Conservation (phyloP, 2,888 invertebrate species). For the Protonemura montana region DNA sequence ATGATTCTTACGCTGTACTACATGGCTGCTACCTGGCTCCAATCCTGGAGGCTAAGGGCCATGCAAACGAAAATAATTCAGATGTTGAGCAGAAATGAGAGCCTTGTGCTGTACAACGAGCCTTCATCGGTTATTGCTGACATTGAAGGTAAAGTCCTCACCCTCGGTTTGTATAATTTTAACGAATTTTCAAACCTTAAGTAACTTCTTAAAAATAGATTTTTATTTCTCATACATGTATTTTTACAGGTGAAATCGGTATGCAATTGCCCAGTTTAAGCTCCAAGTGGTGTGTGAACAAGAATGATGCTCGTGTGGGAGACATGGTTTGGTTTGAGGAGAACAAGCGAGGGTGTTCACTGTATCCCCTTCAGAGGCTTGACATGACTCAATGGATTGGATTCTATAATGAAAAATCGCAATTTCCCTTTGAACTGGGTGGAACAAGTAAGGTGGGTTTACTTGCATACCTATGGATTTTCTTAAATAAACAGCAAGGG, state of each 20-base stretch:
- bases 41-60: conserved; percentile 78
- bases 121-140: conserved; percentile 51
- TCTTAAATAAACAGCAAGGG: too few relatives aligned
- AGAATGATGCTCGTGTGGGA: conserved; percentile 61
- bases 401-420: conserved; percentile 57
- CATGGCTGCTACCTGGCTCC: conserved; percentile 82
- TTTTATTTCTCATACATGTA: background rate
- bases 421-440: conserved; percentile 58
- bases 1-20: conserved; percentile 85
- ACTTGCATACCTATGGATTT: too few relatives aligned
- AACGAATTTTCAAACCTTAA: too few relatives aligned
- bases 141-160: conserved; percentile 54
- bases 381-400: conserved; percentile 60
- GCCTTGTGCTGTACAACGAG: conserved; percentile 55
- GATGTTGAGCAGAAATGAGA: conserved; percentile 52
- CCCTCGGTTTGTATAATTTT: background rate
- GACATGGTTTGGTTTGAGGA: conserved; percentile 68
- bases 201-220: background rate
- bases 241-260: conserved; percentile 45
- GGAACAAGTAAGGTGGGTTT: conserved; percentile 52
- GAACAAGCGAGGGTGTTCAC: conserved; percentile 63
- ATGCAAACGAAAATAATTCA: conserved; percentile 71
- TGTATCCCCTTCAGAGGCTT: conserved; percentile 65
- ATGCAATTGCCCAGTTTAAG: conserved; percentile 49
- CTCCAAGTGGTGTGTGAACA: conserved; percentile 55